Conservation (phyloP, 2,888 invertebrate species). For the Drosophila pseudotalamancana region DNA sequence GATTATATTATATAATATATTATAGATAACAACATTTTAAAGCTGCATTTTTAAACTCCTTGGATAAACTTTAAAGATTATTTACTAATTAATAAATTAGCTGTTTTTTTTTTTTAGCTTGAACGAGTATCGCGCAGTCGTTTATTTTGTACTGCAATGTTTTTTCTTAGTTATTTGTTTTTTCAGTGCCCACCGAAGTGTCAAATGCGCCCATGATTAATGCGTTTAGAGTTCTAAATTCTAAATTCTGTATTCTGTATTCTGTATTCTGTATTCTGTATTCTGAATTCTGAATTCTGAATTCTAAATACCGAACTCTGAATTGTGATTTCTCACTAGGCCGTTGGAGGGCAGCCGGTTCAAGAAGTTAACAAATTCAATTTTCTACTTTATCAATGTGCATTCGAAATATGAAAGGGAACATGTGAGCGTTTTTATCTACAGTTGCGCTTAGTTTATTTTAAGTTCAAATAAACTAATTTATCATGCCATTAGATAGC, state of each 20-base stretch:
- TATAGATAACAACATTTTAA: too few species aligned
- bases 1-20: too few species aligned
- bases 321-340: conserved; percentile 9
- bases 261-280: background rate
- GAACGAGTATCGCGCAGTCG: background rate
- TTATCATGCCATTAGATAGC: conserved; percentile 75
- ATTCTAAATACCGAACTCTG: background rate
- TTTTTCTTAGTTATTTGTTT: conserved; percentile 3
- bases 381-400: conserved; percentile 76
- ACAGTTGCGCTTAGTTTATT: conserved; percentile 50
- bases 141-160: background rate
- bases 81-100: too few species aligned
- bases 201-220: conserved; percentile 68
- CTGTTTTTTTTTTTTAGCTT: too few species aligned
- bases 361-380: conserved; percentile 69
- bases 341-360: conserved; percentile 37
- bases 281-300: background rate
- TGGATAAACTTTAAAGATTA: too few species aligned
- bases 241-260: background rate
- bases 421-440: conserved; percentile 32
- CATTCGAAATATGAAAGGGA: conserved; percentile 71
- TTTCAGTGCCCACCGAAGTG: conserved; percentile 51
- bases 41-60: too few species aligned
- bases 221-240: conserved; percentile 47
- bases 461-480: conserved; percentile 70